Conservation (phyloP, 1,140 invertebrate species). For the Trachymyrmex septentrionalis region DNA sequence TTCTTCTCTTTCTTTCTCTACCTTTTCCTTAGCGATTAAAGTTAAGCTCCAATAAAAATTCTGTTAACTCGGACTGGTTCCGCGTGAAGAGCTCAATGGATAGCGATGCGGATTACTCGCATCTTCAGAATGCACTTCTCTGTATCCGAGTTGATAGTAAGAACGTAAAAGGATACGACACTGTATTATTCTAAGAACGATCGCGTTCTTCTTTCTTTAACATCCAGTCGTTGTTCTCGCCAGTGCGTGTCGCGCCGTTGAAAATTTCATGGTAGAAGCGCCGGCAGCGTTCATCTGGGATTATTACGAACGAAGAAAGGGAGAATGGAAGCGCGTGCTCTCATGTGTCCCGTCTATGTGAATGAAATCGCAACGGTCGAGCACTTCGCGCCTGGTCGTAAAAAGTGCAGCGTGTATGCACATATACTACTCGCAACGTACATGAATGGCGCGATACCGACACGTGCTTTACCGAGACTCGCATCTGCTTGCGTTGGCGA, state of each 20-base stretch:
- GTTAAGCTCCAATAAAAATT: constrained; percentile 8
- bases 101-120: constrained; percentile 20
- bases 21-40: constrained; percentile 5
- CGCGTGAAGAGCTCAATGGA: not conserved
- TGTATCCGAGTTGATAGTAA: not conserved
- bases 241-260: constrained; percentile 34
- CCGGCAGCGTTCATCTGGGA: constrained; percentile 39
- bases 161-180: constrained; percentile 27
- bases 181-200: constrained; percentile 34
- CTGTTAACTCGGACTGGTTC: not conserved
- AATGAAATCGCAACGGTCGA: constrained; percentile 52
- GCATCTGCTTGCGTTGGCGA: constrained; percentile 29
- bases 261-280: constrained; percentile 48
- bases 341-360: constrained; percentile 10
- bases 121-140: not conserved
- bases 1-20: not conserved
- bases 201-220: constrained; percentile 21
- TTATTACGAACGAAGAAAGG: constrained; percentile 53
- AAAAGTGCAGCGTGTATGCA: constrained; percentile 44
- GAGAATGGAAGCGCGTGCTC: constrained; percentile 39
- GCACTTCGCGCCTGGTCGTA: constrained; percentile 54
- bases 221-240: constrained; percentile 44
- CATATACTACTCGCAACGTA: constrained; percentile 12
- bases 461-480: constrained; percentile 33
- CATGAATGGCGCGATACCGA: constrained; percentile 49